Percentiles rank a stretch among this genome's conserved stretches.
These are phyloP conservation scores for Volucella zonaria DNA, from an alignment of 2,888 invertebrate species.

Conservation along the genomic window DNA sequence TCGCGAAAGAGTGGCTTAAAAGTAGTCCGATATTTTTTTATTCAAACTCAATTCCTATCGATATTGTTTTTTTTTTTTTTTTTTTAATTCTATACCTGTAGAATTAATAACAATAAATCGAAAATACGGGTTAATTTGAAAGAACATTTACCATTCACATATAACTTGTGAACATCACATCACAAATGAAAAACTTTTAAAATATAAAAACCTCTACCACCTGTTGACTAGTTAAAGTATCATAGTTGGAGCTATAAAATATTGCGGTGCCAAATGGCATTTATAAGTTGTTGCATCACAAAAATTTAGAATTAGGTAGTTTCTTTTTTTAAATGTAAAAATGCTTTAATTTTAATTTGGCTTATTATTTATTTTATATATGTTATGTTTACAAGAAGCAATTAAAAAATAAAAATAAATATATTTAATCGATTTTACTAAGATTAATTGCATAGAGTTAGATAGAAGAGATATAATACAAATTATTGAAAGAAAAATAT, in stretches of 20 bases:
- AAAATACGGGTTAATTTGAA: too few relatives aligned
- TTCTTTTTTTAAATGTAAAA: conserved; percentile 3
- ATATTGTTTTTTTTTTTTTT: too few relatives aligned
- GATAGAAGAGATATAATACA: conserved; percentile 51
- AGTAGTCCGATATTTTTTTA: too few relatives aligned
- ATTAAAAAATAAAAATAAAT: conserved; percentile 11
- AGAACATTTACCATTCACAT: not conserved
- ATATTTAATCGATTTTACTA: conserved; percentile 17
- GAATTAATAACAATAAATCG: too few relatives aligned
- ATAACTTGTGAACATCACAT: not conserved
- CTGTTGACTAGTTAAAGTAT: conserved; percentile 31
- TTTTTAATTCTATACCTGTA: too few relatives aligned
- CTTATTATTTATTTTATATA: not conserved
- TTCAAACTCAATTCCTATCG: too few relatives aligned
- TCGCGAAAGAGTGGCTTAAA: too few relatives aligned
- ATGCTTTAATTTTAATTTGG: not conserved
- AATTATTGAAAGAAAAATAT: conserved; percentile 13
- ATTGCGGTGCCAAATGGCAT: too few relatives aligned
- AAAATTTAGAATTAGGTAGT: not conserved
- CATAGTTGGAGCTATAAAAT: not conserved
- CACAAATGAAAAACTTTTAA: not conserved
- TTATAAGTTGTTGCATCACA: not conserved
- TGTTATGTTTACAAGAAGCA: not conserved
- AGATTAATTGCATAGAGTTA: conserved; percentile 44
- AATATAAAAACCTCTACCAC: conserved; percentile 18